Base-by-base conservation (phyloP, 2,888 invertebrate genomes). In the Pristionchus exspectatus region DNA sequence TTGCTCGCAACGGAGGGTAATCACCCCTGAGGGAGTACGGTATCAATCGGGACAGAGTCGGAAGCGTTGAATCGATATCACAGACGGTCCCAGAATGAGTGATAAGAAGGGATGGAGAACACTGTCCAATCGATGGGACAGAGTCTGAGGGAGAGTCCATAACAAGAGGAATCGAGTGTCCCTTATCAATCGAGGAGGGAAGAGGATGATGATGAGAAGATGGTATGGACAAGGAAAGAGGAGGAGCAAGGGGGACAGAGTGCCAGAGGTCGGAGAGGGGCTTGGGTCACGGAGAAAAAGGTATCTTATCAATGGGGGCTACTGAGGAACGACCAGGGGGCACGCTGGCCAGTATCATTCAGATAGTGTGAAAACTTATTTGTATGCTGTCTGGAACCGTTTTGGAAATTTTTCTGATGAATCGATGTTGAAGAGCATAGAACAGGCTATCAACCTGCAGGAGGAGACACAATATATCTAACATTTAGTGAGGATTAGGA, bases 111-210 rank as follows among this genome's bases (percentile, higher is more conserved):
- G n/a, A 69, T 30, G 50, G 81, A 38, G 74, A 74, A 74, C 81
- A 54, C 24, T 63, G 10, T 7, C 50, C 81, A 50, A 81, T 81
- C 81, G 81, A 81, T 81, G 81, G 38, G 74, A 38, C 74, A 38
- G 38, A 38, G 74, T 74, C 74, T 74, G 38, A 38, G 7, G 38
- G 74, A 69, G n/a, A 38, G 38, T 38, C 72, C 74, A 74, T 74
- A 74, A 74, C 74, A 74, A 30, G 72, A 50, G 81, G 81, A n/a
- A 81, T 50, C 10, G 50, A 81, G 81, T 21, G 50, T 10, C 50
- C 44, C 44, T 81, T 81, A 81, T 81, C 81, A 81, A 81, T 54
- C n/a, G 44, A 81, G 74, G 74, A 44, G 50, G 50, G 81, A 81
- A 50, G 81, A 81, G 16, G 50, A 81, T 24, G 81, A 81, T 50